Evolutionary conservation across 2,113 vertebrate genomes (phyloP).

Genomic region (Dipodomys merriami): DNA sequence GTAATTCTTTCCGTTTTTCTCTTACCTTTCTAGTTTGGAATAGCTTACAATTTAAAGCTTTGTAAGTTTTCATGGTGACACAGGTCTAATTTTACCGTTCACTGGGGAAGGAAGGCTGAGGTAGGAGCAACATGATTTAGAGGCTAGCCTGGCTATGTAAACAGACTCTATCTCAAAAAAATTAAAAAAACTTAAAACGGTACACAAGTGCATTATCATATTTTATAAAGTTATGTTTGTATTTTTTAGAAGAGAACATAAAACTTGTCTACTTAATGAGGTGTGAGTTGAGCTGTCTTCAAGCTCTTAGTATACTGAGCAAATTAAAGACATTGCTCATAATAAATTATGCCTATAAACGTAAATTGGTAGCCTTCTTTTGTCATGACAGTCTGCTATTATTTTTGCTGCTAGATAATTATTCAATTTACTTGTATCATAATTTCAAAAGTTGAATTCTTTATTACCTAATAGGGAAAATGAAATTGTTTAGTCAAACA

Average conservation of each 20-base stretch:
- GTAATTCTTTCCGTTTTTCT: no score
- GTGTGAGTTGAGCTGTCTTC: slow-evolving; percentile 38
- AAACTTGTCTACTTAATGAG: neutral
- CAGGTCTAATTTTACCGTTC: no score
- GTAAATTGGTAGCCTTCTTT: slow-evolving; percentile 20
- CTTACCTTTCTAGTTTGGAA: no score
- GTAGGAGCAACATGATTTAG: no score
- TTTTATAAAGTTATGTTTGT: neutral
- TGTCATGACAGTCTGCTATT: neutral
- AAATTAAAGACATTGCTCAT: neutral
- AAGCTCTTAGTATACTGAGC: neutral
- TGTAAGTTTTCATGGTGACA: no score
- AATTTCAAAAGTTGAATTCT: slow-evolving; percentile 28
- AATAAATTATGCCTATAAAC: slow-evolving; percentile 55
- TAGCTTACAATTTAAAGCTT: no score
- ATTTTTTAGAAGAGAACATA: neutral
- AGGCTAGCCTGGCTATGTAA: no score
- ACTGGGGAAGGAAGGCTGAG: no score
- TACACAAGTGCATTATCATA: neutral
- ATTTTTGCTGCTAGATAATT: neutral
- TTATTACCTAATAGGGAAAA: slow-evolving; percentile 40
- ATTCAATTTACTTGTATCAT: slow-evolving; percentile 21
- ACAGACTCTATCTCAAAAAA: no score
- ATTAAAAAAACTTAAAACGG: neutral
- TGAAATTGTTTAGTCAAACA: slow-evolving; percentile 50